Percentiles rank a stretch among this genome's conserved stretches.
phyloP scores from a whole-genome alignment of 2,888 invertebrate species.

The Cinara cedri region DNA sequence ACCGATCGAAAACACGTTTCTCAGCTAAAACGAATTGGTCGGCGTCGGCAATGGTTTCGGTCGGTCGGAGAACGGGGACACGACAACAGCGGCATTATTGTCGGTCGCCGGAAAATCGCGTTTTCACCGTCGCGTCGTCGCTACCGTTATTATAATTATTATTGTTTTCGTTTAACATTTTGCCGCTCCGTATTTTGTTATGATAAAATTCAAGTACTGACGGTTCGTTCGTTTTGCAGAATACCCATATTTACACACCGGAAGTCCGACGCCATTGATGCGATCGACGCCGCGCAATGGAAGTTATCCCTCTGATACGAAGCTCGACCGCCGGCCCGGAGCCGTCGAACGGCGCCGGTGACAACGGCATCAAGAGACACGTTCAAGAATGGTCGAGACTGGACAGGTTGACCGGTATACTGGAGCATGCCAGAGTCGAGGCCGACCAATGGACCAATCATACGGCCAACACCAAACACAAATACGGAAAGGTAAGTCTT shows the following conservation, averaged over 20 bases:
- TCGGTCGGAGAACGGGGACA: too few species aligned
- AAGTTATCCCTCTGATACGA: slow-evolving; percentile 50
- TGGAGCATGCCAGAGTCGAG: slow-evolving; percentile 67
- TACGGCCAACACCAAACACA: slow-evolving; percentile 65
- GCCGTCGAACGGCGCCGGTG: slow-evolving; percentile 41
- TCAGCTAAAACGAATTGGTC: too few species aligned
- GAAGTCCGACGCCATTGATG: neutral
- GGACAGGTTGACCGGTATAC: slow-evolving; percentile 66
- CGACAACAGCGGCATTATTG: too few species aligned
- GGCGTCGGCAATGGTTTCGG: too few species aligned
- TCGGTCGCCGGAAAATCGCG: too few species aligned
- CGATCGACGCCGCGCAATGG: slow-evolving; percentile 21
- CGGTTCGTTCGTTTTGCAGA: too few species aligned
- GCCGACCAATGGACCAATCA: slow-evolving; percentile 67
- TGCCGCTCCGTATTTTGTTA: neutral
- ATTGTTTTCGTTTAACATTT: neutral
- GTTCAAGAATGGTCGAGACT: slow-evolving; percentile 68
- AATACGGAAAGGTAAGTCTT: slow-evolving; percentile 67
- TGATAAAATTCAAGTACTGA: neutral
- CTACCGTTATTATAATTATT: too few species aligned
- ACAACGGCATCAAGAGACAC: slow-evolving; percentile 63
- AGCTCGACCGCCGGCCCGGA: slow-evolving; percentile 47
- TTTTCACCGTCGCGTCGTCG: neutral
- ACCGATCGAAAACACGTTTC: too few species aligned
- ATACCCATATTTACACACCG: neutral